phyloP scores from a whole-genome alignment of 2,888 invertebrate genomes.

The Polymixis lichenea region DNA sequence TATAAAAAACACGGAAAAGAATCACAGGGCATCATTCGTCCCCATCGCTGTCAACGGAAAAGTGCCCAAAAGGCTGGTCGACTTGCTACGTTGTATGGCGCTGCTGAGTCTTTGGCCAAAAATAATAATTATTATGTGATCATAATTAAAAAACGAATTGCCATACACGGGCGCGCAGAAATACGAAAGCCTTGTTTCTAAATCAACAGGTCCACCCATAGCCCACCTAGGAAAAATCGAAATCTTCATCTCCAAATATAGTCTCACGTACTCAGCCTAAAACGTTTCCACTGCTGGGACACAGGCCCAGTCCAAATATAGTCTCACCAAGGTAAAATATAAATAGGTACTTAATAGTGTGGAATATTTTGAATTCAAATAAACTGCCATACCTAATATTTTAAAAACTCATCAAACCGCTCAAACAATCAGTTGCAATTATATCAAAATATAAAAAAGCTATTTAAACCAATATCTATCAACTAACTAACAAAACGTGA shows the following conservation, averaged over 20 bases:
- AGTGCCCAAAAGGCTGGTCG: no score
- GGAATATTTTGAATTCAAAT: background rate
- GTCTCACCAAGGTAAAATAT: background rate
- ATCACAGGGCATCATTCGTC: no score
- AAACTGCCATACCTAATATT: background rate
- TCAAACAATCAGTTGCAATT: background rate
- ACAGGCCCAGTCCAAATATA: no score
- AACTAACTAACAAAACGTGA: background rate
- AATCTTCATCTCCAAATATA: background rate
- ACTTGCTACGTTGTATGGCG: no score
- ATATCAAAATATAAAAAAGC: background rate
- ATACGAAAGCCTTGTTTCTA: background rate
- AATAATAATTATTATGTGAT: no score
- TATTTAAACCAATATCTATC: no score
- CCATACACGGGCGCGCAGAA: rapidly evolving
- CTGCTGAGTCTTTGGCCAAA: no score
- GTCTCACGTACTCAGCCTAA: no score
- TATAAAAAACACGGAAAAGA: no score
- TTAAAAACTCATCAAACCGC: background rate
- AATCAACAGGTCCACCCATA: background rate
- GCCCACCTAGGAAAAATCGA: background rate
- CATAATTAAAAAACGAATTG: no score
- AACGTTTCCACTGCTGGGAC: no score
- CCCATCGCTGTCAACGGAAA: no score
- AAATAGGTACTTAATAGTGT: background rate